Conservation (phyloP, 2,113 vertebrate species). For the Onychorhynchus coronatus region DNA sequence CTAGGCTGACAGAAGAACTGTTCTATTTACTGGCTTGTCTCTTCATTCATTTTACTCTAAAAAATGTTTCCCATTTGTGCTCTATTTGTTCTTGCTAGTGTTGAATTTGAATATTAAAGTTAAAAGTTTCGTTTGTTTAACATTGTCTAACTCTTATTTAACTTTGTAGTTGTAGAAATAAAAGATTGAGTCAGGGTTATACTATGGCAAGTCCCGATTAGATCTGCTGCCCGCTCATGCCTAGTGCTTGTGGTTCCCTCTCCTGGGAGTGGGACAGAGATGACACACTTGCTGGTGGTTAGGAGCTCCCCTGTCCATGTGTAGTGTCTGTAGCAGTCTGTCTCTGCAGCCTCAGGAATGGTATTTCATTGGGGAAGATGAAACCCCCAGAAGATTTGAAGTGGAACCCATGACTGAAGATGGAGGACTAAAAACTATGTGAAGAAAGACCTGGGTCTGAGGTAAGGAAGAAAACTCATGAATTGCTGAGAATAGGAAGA, state of each 20-base stretch:
- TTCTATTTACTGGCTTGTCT: constrained; percentile 39
- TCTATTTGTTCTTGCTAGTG: constrained; percentile 71
- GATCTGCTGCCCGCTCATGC: not conserved
- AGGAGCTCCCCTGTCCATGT: not conserved
- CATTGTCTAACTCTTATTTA: constrained; percentile 47
- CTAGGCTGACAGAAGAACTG: constrained; percentile 47
- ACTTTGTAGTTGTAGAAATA: not conserved
- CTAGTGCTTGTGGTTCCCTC: not conserved
- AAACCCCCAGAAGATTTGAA: not conserved
- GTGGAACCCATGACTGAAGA: not conserved
- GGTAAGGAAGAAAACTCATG: not conserved
- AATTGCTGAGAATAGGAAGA: not conserved
- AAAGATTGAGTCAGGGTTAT: not conserved
- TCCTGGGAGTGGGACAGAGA: not conserved
- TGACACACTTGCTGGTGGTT: not conserved
- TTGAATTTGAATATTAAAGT: constrained; percentile 77
- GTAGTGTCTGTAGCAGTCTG: not conserved
- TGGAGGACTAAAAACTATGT: not conserved
- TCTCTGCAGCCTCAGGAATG: not conserved
- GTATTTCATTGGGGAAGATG: not conserved
- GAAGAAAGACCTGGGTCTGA: not conserved
- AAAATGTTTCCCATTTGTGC: constrained; percentile 65
- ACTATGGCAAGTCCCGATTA: not conserved
- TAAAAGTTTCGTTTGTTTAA: constrained; percentile 72
- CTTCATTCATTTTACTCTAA: constrained; percentile 59